These are phyloP conservation scores for Falcunculus frontatus DNA, from an alignment of 2,113 vertebrate species.

Conservation along the genomic window DNA sequence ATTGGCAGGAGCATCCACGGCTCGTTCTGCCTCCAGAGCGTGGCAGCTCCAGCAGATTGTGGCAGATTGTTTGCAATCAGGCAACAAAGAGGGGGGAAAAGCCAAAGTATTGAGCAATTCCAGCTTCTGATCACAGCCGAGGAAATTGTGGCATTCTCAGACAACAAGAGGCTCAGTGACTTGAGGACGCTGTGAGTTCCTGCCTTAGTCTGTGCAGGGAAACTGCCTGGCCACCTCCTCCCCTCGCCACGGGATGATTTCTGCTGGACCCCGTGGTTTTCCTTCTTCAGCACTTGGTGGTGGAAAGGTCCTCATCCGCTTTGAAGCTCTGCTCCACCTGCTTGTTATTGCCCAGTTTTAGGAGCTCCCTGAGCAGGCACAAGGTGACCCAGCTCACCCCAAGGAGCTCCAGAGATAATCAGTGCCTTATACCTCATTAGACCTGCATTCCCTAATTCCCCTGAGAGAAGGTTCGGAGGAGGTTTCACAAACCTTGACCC, in stretches of 20 bases:
- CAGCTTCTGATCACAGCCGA: background rate
- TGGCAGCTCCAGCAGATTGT: background rate
- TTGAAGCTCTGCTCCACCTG: background rate
- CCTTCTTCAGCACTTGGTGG: background rate
- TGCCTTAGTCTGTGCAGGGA: background rate
- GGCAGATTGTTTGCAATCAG: background rate
- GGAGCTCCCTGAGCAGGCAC: background rate
- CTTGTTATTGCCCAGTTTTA: background rate
- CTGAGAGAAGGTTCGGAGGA: background rate
- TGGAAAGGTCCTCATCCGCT: background rate
- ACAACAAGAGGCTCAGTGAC: background rate
- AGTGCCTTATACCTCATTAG: background rate
- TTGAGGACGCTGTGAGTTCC: background rate
- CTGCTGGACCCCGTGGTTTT: background rate
- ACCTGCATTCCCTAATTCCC: background rate
- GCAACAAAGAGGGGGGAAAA: background rate
- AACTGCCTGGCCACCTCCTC: background rate
- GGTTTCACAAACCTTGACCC: background rate
- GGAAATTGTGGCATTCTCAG: background rate
- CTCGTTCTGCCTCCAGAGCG: accelerated
- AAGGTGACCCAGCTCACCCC: accelerated
- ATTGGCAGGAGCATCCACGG: background rate
- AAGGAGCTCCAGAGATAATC: background rate
- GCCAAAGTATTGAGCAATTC: background rate
- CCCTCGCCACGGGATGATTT: background rate